Conservation (phyloP, 2,888 invertebrate species). For the Timandra comae region DNA sequence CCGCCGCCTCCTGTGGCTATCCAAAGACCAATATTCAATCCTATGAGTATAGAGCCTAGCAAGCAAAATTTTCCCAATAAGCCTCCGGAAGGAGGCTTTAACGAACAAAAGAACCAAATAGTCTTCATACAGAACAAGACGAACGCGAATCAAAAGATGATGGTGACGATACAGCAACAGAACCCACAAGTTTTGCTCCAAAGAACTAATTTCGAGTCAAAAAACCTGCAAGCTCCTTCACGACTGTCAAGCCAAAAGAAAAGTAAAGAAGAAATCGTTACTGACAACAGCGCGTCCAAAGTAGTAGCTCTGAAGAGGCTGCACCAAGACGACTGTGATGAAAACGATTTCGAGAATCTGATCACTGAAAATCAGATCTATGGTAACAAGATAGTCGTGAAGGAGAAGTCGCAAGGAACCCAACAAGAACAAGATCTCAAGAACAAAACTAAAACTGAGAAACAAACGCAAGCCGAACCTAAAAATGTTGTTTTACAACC, state of each 20-base stretch:
- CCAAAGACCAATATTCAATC: constrained; percentile 39
- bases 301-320: constrained; percentile 67
- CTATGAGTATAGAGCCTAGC: constrained; percentile 25
- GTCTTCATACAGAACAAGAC: constrained; percentile 60
- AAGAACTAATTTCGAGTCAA: constrained; percentile 58
- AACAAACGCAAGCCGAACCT: constrained; percentile 36
- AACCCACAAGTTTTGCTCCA: constrained; percentile 59
- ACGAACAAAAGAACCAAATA: constrained; percentile 60
- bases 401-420: constrained; percentile 67
- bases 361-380: constrained; percentile 76
- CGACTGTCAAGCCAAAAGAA: constrained; percentile 62
- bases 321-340: constrained; percentile 68
- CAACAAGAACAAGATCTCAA: constrained; percentile 60
- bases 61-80: constrained; percentile 43
- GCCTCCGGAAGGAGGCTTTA: constrained; percentile 40
- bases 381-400: constrained; percentile 75
- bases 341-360: constrained; percentile 74
- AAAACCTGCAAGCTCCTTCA: constrained; percentile 71
- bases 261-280: constrained; percentile 55
- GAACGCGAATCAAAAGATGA: constrained; percentile 51
- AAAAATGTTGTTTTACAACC: constrained; percentile 62
- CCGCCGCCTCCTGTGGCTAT: constrained; percentile 20
- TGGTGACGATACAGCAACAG: constrained; percentile 56
- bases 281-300: constrained; percentile 49
- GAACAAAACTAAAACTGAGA: constrained; percentile 40